Evolutionary conservation across 2,888 invertebrate species (phyloP), one percentile per base, ranked within the genome.

Genomic region (Trilocha varians): DNA sequence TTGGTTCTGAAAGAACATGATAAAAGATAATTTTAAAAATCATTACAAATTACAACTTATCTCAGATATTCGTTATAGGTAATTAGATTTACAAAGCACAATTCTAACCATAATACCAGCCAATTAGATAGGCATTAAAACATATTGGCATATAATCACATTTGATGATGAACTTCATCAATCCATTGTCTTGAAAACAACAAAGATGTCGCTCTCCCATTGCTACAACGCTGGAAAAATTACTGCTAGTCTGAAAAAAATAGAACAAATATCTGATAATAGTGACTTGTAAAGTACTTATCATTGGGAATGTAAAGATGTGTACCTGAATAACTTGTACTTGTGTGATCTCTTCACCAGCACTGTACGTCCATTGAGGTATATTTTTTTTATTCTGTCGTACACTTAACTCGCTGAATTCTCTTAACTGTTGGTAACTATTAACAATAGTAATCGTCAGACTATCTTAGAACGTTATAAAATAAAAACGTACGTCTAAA

Each of bases 161-260:
- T 64, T 93, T 92, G 61, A 95, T 93, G 78, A 93, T 92, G 65
- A 91, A 95, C 59, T 91, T 91, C 54, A 97, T 78, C 41, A 90
- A 88, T 6, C 97, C 97, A 56, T 89, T 91, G 57, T 95, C 95
- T 54, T 89, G 90, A 50, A 95, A 86, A 64, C 92, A 93, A 60
- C 91, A 95, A 13, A 98, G 85, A 75, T 93, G 93, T 55, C 92
- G 89, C 73, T 97, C 96, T 32, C 96, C 96, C 43, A 97, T 78
- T 17, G 96, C 89, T 47, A 95, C 73, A 42, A 98, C 90, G 46
- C 90, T 90, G 5, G 92, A 90, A 54, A 83, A 78, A 47, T 77
- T 82, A 45, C 55, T 75, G 87, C 91, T 74, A 71, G 90, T 72
- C 89, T 92, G 70, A 59, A 59, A 74, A 40, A 34, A 17, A 40